Conservation (phyloP, 1,140 invertebrate genomes). For the Cyphomyrmex costatus region DNA sequence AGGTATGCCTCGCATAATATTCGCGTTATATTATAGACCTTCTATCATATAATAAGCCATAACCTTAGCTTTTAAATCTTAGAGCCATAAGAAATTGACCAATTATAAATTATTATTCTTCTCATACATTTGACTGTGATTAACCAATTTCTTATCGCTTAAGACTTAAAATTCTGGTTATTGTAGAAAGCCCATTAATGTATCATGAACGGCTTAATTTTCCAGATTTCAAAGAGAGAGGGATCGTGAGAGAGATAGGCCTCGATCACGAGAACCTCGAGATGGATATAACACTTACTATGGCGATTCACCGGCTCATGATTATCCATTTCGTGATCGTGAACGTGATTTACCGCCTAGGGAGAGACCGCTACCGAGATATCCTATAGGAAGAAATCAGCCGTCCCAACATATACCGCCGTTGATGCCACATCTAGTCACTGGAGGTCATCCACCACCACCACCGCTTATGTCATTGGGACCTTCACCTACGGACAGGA, state of each 20-base stretch:
- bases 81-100: too few species aligned
- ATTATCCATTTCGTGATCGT: constrained; percentile 84
- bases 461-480: constrained; percentile 82
- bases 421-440: constrained; percentile 77
- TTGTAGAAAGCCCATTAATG: too few species aligned
- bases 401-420: constrained; percentile 81
- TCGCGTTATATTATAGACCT: too few species aligned
- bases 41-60: too few species aligned
- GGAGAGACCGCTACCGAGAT: constrained; percentile 80
- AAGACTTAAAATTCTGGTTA: too few species aligned
- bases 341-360: constrained; percentile 82
- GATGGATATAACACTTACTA: constrained; percentile 83
- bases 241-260: constrained; percentile 83
- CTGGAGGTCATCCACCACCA: constrained; percentile 79
- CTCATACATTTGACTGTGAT: too few species aligned
- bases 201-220: constrained; percentile 8
- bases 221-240: constrained; percentile 84
- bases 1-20: constrained; percentile 80
- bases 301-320: constrained; percentile 80
- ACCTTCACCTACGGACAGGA: constrained; percentile 85
- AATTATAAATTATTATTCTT: too few species aligned
- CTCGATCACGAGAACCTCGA: constrained; percentile 80
- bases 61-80: too few species aligned
- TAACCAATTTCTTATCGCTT: too few species aligned
- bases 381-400: constrained; percentile 79